These are phyloP conservation scores for Heliconius himera DNA, from an alignment of 1,140 invertebrate genomes.

Conservation along the genomic window DNA sequence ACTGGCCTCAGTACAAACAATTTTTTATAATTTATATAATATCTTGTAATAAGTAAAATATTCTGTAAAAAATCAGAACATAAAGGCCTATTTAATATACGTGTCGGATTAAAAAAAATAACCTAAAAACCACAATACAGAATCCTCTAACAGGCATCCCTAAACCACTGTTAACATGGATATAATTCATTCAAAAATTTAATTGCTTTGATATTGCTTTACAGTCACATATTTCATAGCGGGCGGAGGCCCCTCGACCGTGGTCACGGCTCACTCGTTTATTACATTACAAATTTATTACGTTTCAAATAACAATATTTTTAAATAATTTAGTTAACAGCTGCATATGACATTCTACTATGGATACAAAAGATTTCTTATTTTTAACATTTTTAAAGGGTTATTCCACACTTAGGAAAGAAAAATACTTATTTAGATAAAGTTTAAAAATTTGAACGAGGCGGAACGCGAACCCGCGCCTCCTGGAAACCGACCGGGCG, in stretches of 20 bases:
- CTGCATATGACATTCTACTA: constrained; percentile 2
- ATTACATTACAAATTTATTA: too few relatives aligned
- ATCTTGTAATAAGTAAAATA: too few relatives aligned
- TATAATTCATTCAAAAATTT: constrained; percentile 38
- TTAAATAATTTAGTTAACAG: constrained; percentile 1
- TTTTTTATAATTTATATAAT: too few relatives aligned
- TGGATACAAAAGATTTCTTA: background rate
- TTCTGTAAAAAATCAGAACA: too few relatives aligned
- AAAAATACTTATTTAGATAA: too few relatives aligned
- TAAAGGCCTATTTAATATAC: background rate
- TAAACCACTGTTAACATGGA: constrained; percentile 31
- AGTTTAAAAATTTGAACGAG: too few relatives aligned
- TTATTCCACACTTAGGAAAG: too few relatives aligned
- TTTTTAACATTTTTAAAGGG: too few relatives aligned
- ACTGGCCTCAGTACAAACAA: too few relatives aligned
- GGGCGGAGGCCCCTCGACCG: constrained; percentile 16
- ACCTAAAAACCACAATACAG: background rate
- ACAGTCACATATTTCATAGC: constrained; percentile 35
- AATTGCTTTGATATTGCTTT: constrained; percentile 40
- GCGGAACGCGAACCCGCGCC: too few relatives aligned
- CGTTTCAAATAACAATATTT: constrained; percentile 16
- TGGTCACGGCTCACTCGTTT: constrained; percentile 25
- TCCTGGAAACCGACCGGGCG: too few relatives aligned
- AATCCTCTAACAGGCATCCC: constrained; percentile 18
- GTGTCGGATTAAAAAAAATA: background rate